phyloP scores from a whole-genome alignment of 2,797 vertebrate genomes.

The Odontamblyopus rebecca region DNA sequence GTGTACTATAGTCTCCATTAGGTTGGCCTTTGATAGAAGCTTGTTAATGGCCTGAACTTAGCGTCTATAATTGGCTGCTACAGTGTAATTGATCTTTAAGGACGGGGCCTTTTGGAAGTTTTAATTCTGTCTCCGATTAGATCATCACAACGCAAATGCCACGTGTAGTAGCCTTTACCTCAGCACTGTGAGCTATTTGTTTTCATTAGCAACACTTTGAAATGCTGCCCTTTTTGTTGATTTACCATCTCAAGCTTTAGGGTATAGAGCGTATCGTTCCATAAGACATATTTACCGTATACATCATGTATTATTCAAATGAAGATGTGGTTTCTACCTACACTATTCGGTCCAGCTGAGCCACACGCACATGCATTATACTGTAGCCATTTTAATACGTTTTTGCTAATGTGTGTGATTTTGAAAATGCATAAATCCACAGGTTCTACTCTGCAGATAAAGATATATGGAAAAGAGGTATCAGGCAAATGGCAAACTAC shows the following conservation, averaged over 20 bases:
- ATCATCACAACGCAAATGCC: constrained; percentile 63
- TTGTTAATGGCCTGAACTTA: constrained; percentile 57
- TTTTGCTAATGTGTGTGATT: not conserved
- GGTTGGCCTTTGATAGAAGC: constrained; percentile 41
- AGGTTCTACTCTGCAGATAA: constrained; percentile 3
- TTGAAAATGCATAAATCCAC: not conserved
- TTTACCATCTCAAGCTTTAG: constrained; percentile 28
- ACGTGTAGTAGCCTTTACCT: constrained; percentile 48
- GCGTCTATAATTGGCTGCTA: constrained; percentile 49
- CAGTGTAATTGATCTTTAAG: constrained; percentile 56
- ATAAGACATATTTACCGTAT: not conserved
- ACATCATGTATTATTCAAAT: not conserved
- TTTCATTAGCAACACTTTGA: constrained; percentile 53
- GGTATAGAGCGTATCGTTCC: not conserved
- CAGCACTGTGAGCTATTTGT: constrained; percentile 49
- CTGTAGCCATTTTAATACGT: not conserved
- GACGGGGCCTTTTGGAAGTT: constrained; percentile 50
- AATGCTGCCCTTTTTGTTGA: constrained; percentile 51
- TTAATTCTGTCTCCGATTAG: constrained; percentile 55
- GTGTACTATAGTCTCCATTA: constrained; percentile 18
- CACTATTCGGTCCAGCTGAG: not conserved
- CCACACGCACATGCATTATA: not conserved
- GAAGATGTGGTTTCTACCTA: not conserved
- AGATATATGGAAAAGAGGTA: not conserved
- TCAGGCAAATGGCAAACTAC: constrained; percentile 1